These are phyloP conservation scores for Melanogrammus aeglefinus DNA, from an alignment of 2,797 vertebrate genomes.

Conservation along the genomic window DNA sequence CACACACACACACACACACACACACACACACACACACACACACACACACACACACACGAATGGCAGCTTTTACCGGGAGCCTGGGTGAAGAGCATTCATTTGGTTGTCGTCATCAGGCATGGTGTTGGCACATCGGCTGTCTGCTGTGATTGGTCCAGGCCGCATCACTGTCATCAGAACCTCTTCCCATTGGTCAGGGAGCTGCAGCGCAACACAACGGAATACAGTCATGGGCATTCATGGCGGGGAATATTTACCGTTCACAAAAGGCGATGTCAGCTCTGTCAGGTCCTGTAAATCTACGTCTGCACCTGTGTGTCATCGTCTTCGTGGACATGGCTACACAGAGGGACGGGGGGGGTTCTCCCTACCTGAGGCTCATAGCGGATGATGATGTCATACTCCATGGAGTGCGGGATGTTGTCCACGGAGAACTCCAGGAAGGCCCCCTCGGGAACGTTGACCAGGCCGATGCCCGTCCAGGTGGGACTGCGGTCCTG, in stretches of 20 bases:
- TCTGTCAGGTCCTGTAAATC: too few relatives aligned
- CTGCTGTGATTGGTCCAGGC: conserved; percentile 80
- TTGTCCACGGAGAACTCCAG: conserved; percentile 91
- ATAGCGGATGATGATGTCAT: conserved; percentile 91
- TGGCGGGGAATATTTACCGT: neutral
- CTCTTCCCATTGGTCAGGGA: conserved; percentile 96
- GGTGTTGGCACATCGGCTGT: conserved; percentile 91
- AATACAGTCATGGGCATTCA: neutral
- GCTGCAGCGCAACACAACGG: conserved; percentile 60
- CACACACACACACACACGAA: neutral
- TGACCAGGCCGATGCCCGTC: conserved; percentile 91
- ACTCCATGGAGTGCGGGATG: conserved; percentile 95
- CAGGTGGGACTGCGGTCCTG: conserved; percentile 88
- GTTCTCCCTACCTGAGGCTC: conserved; percentile 86
- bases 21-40: neutral
- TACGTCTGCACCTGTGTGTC: too few relatives aligned
- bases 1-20: neutral
- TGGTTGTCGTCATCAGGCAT: conserved; percentile 93
- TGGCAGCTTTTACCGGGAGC: conserved; percentile 78
- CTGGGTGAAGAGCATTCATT: conserved; percentile 85
- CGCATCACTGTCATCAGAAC: conserved; percentile 84
- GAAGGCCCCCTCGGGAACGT: conserved; percentile 88
- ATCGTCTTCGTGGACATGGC: too few relatives aligned
- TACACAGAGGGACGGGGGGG: too few relatives aligned
- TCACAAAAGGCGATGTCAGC: neutral